Percentiles rank a stretch among this genome's conserved stretches.
Conservation (phyloP, 2,888 invertebrate species). For the Unio delphinus region DNA sequence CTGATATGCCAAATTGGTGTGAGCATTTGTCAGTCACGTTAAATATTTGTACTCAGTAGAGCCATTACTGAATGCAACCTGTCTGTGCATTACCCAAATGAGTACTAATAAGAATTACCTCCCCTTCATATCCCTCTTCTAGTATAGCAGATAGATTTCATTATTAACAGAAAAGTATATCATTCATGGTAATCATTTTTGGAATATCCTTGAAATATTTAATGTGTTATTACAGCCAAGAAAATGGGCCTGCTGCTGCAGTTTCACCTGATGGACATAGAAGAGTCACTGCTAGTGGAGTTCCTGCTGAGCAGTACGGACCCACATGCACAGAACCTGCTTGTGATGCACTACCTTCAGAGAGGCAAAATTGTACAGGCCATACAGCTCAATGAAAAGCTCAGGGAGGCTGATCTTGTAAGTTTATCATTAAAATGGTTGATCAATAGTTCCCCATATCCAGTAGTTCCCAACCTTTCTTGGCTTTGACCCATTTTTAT, state of each 20-base stretch:
- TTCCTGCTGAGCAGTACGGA: slow-evolving; percentile 77
- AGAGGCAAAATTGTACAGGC: slow-evolving; percentile 72
- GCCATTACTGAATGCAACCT: too few species aligned
- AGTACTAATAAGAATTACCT: too few species aligned
- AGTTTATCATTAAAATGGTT: slow-evolving; percentile 7
- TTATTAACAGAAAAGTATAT: too few species aligned
- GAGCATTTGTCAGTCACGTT: too few species aligned
- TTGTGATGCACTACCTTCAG: slow-evolving; percentile 81
- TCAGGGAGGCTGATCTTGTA: slow-evolving; percentile 60
- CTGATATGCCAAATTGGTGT: too few species aligned
- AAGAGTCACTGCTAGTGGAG: slow-evolving; percentile 80
- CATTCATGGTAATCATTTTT: too few species aligned
- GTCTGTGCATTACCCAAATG: too few species aligned
- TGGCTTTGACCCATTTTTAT: neutral
- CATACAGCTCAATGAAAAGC: slow-evolving; percentile 70
- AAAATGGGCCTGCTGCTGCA: slow-evolving; percentile 77
- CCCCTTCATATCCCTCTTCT: too few species aligned
- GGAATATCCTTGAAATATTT: too few species aligned
- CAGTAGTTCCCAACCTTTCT: neutral
- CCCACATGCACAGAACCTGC: slow-evolving; percentile 77
- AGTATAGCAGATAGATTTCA: too few species aligned
- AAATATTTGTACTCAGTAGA: too few species aligned
- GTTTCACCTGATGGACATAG: slow-evolving; percentile 77
- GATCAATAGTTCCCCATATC: neutral
- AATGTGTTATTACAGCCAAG: slow-evolving; percentile 46